These are phyloP conservation scores for Gouania willdenowi DNA, from an alignment of 2,797 vertebrate genomes.

Conservation along the genomic window DNA sequence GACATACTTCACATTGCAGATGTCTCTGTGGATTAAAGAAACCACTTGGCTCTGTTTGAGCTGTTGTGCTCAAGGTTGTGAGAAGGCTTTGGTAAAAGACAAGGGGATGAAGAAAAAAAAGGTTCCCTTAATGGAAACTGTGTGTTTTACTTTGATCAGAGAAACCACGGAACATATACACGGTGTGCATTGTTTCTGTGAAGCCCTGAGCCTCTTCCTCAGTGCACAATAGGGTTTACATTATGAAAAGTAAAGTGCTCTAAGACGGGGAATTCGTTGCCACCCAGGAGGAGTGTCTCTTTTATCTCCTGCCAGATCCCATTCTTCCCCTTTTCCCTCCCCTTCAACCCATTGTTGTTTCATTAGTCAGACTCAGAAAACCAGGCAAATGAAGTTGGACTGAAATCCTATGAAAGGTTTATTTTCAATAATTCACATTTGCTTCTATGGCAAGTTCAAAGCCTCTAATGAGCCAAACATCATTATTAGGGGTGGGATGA, in stretches of 20 bases:
- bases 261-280: conserved; percentile 46
- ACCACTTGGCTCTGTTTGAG: conserved; percentile 60
- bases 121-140: conserved; percentile 55
- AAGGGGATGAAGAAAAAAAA: conserved; percentile 1
- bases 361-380: conserved; percentile 34
- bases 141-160: conserved; percentile 65
- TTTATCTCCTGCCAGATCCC: conserved; percentile 38
- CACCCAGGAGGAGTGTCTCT: conserved; percentile 55
- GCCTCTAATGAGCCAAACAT: too few species aligned
- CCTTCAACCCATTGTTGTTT: conserved; percentile 21
- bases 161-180: conserved; percentile 52
- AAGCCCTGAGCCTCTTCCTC: conserved; percentile 61
- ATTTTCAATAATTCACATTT: too few species aligned
- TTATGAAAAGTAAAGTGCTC: conserved; percentile 66
- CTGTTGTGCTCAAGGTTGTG: conserved; percentile 42
- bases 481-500: too few species aligned
- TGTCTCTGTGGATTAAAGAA: conserved; percentile 50
- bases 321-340: conserved; percentile 8
- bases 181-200: conserved; percentile 37
- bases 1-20: conserved; percentile 46
- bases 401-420: too few species aligned
- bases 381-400: conserved; percentile 28
- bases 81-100: conserved; percentile 41
- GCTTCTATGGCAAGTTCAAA: too few species aligned
- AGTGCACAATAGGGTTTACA: conserved; percentile 61